Base-by-base conservation (phyloP, 2,888 invertebrate genomes). In the Plutella xylostella region DNA sequence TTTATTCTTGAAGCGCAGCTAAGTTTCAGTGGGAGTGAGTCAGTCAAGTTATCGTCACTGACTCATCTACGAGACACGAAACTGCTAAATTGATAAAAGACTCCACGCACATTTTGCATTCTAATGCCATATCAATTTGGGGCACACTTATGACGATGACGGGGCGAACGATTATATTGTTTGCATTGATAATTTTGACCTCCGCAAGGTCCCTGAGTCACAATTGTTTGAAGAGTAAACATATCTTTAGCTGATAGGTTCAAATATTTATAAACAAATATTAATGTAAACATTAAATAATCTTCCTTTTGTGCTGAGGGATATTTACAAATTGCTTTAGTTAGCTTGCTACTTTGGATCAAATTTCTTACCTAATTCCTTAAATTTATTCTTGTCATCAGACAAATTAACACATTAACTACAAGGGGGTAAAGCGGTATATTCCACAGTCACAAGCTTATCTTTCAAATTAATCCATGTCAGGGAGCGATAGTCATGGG, bases 41-140 rank as follows among this genome's bases (percentile, higher is more conserved):
- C 76, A 78, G 56, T 65, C 60, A 56, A 60, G 59, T 57, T 68
- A 69, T 69, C 61, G 60, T 57, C 53, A 54, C 60, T 76, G 77
- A 78, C 63, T 79, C 78, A 46, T 34, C 30, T 41, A 41, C 18
- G 4, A 22, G 14, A 31, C 30, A 4, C 12, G 12, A 38, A 38
- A 34, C 30, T 14, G 22, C 35, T 35, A 25, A 21, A 35, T 43
- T 43, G 34, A 21, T 30, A 34, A 34, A 14, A 28, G n/a, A 14
- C 34, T n/a, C 15, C 9, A 39, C 15, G 14, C 25, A 20, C 38
- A 39, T 17, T 39, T 22, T 39, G n/a, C 15, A 25, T 39, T 17
- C 12, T 22, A 39, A 17, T 28, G 25, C 22, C 25, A 6, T 15
- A 3, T n/a, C 21, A 38, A 38, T 38, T 21, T 38, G 28, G 28